A percentile compares a stretch with the other conserved stretches of the same genome.
phyloP scores from a whole-genome alignment of 1,140 invertebrate species.

The Cyclina sinensis region DNA sequence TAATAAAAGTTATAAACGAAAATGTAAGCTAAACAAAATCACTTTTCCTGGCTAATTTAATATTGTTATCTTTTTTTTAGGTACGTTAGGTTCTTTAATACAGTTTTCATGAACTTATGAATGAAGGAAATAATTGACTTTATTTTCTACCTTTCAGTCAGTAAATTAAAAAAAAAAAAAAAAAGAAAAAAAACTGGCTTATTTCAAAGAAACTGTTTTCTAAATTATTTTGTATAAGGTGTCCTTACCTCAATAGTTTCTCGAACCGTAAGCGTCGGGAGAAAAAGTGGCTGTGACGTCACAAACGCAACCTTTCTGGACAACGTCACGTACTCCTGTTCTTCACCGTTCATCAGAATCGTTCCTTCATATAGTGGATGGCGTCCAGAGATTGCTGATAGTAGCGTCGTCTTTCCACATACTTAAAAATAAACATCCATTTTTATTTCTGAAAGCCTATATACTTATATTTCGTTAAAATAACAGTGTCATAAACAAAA shows the following conservation, averaged over 20 bases:
- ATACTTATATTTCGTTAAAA: not conserved
- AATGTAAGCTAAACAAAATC: too few relatives aligned
- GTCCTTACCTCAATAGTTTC: conserved; percentile 41
- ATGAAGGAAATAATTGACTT: too few relatives aligned
- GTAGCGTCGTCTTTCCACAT: conserved; percentile 19
- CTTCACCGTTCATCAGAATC: not conserved
- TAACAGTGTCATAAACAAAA: not conserved
- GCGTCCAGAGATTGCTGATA: conserved; percentile 2
- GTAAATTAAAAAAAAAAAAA: too few relatives aligned
- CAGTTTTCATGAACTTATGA: too few relatives aligned
- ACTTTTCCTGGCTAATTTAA: too few relatives aligned
- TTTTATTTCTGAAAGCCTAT: not conserved
- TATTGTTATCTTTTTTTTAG: too few relatives aligned
- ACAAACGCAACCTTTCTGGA: conserved; percentile 23
- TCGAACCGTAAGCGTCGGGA: conserved; percentile 29
- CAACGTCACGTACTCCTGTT: not conserved
- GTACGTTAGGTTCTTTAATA: too few relatives aligned
- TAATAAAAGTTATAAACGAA: too few relatives aligned
- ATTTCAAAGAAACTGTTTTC: too few relatives aligned
- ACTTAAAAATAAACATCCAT: not conserved
- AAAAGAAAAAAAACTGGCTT: too few relatives aligned
- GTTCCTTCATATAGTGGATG: not conserved
- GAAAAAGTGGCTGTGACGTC: conserved; percentile 25
- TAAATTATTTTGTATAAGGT: too few relatives aligned
- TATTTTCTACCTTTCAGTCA: too few relatives aligned